A percentile compares a stretch with the other conserved stretches of the same genome.
Evolutionary conservation across 2,113 vertebrate genomes (phyloP).

Genomic region (Bujurquina vittata): DNA sequence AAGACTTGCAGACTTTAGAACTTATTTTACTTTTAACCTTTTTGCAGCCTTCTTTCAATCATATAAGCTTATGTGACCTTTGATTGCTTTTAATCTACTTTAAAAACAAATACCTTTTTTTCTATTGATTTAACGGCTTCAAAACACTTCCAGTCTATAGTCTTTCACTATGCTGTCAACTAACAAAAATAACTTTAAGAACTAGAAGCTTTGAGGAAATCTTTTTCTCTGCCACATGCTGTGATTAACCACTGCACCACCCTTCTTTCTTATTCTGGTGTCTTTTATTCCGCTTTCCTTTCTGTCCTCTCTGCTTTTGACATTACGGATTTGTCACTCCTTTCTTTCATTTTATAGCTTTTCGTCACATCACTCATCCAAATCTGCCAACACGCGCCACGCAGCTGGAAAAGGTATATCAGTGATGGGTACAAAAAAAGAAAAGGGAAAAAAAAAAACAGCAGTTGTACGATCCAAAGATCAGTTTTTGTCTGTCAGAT

Average conservation of each 20-base stretch:
- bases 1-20: no score
- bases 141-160: no score
- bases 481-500: slow-evolving; percentile 10
- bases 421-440: background rate
- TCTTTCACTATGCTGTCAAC: no score
- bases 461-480: background rate
- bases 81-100: no score
- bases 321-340: slow-evolving; percentile 49
- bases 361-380: slow-evolving; percentile 59
- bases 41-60: no score
- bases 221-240: background rate
- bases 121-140: no score
- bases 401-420: slow-evolving; percentile 39
- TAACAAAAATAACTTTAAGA: no score
- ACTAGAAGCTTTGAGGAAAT: background rate
- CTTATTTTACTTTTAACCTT: no score
- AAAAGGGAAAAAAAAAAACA: background rate
- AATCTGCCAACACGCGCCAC: slow-evolving; percentile 50
- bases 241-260: background rate
- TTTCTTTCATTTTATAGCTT: slow-evolving; percentile 47
- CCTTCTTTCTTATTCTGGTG: background rate
- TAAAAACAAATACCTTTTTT: no score
- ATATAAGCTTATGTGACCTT: no score
- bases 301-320: slow-evolving; percentile 55
- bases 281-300: background rate